Base-by-base conservation (phyloP, 1,140 invertebrate genomes). In the Maconellicoccus hirsutus region DNA sequence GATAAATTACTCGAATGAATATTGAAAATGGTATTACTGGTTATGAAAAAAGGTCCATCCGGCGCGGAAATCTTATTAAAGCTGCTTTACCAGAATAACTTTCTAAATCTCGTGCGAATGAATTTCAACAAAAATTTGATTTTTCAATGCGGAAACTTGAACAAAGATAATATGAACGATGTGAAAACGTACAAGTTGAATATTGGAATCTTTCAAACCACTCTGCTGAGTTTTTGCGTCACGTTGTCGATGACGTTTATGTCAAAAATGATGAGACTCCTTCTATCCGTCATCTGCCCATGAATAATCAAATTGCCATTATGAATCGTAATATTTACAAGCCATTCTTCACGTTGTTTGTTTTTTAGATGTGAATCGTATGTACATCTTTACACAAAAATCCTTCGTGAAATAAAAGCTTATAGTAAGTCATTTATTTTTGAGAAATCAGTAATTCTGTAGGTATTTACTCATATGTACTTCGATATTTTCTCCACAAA, bases 111-210 rank as follows among this genome's bases (percentile, higher is more conserved):
- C 61, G 61, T 66, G 25, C 21, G 25, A 23, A 66, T 66, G 22
- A 66, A 66, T 66, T 23, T 66, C 22, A 26, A 66, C 21, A 66
- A 66, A 26, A 66, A 23, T 25, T 6, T 66, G 22, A 26, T 25
- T 25, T 66, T 66, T 66, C 61, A 66, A 23, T 66, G 25, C 25
- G 61, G 61, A 23, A 23, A 26, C 21, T 4, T 26, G 4, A 10
- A 22, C 10, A 22, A 66, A 23, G 25, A 25, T 8, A 66, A 66
- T 14, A 14, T 19, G 61, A 14, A 66, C 61, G 61, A 66, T 8
- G 61, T 66, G 3, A 66, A 66, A 66, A 66, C 61, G 22, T 66
- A 66, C 25, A 66, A 66, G 25, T 26, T 66, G 61, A 19, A 66
- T 26, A 66, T 66, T 19, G 61, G 61, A 66, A 66, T 66, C 16